Base-by-base conservation (phyloP, 1,140 invertebrate genomes). In the Halotydeus destructor region DNA sequence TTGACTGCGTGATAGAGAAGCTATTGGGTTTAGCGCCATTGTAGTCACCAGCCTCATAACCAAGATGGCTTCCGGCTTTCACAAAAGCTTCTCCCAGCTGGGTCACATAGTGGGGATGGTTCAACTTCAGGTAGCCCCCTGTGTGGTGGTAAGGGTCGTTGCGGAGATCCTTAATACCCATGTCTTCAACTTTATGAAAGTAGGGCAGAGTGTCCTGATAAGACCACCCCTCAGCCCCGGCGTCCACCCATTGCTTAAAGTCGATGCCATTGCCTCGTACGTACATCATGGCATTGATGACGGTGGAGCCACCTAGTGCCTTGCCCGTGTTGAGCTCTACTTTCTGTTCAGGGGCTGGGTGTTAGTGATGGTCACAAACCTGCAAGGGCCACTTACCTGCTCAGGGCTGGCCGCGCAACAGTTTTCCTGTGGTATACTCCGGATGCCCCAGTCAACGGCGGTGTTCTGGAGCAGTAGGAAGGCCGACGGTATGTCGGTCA, bases 241-340 rank as follows among this genome's bases (percentile, higher is more conserved):
- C 60, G 19, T 73, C 52, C 0, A 69, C 83, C 91, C 93, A 98
- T 3, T 67, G 63, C 53, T 97, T 81, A 56, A 96, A 98, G 56
- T 98, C 91, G 44, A 69, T 72, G 44, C 73, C 73, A 55, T 96
- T 91, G 0, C 91, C 91, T 18, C 91, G 66, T 0, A 97, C 65
- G 53, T 97, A 98, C 0, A 94, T 66, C 88, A 97, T 97, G 2
- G 93, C 94, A 58, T 98, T 98, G 0, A 97, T 66, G 0, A 93
- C 81, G 3, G 71, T 75, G 1, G 70, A 77, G 0, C 80, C 80
- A 1, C 80, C 80, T 0, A 85, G 60, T 0, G 76, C 74, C 57
- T 75, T 76, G 6, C 80, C 81, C 21, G 9, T 30, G 9, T 30
- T 9, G 28, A 9, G 14, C 28, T 9, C 28, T n/a, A 30, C n/a